These are phyloP conservation scores for Mylabris phalerata DNA, from an alignment of 1,140 invertebrate species.

Conservation along the genomic window DNA sequence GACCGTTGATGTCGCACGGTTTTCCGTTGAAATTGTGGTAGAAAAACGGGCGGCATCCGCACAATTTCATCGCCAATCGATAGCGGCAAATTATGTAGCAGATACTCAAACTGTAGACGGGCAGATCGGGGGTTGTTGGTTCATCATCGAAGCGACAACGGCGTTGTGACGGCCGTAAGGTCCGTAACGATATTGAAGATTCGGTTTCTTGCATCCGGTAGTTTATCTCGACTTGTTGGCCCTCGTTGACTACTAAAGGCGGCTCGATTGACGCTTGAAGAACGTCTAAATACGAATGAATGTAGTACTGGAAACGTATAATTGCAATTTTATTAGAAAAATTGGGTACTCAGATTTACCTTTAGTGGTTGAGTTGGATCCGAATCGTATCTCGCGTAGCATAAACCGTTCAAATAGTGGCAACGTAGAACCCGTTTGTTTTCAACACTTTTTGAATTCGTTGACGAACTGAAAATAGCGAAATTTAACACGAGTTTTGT, in stretches of 20 bases:
- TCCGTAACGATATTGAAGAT: slow-evolving; percentile 40
- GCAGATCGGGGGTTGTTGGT: slow-evolving; percentile 42
- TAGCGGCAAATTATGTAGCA: slow-evolving; percentile 47
- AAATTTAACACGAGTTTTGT: too few species aligned
- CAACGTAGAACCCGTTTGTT: slow-evolving; percentile 38
- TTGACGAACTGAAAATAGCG: not conserved
- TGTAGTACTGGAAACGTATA: slow-evolving; percentile 41
- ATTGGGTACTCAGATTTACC: slow-evolving; percentile 34
- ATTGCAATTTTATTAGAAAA: not conserved
- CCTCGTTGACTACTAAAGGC: slow-evolving; percentile 38
- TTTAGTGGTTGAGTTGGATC: slow-evolving; percentile 35
- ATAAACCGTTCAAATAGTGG: slow-evolving; percentile 49
- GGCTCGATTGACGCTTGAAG: slow-evolving; percentile 39
- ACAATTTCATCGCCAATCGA: slow-evolving; percentile 42
- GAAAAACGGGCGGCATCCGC: slow-evolving; percentile 49
- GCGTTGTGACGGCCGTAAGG: slow-evolving; percentile 41
- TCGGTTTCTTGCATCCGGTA: slow-evolving; percentile 48
- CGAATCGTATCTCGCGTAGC: slow-evolving; percentile 46
- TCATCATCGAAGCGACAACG: slow-evolving; percentile 49
- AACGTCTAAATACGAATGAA: slow-evolving; percentile 52
- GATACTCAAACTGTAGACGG: slow-evolving; percentile 46
- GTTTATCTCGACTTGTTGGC: slow-evolving; percentile 44
- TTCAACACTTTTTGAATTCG: not conserved
- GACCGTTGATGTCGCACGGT: slow-evolving; percentile 47
- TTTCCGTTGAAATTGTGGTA: slow-evolving; percentile 49